phyloP scores from a whole-genome alignment of 2,797 vertebrate species.

The Sandelia bainsii region DNA sequence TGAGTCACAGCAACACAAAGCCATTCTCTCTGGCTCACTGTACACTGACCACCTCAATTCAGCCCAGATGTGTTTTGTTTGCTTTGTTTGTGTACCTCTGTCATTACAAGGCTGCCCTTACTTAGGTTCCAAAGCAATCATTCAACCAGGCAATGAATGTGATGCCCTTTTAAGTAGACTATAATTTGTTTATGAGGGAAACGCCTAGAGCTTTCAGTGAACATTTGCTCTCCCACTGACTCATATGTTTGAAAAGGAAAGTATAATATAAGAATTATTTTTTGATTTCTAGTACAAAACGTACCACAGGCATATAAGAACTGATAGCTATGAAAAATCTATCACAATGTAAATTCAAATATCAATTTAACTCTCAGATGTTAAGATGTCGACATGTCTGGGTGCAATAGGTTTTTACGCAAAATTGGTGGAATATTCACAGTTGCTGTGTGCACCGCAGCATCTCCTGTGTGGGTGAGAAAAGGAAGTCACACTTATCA shows the following conservation, averaged over 20 bases:
- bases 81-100: constrained; percentile 69
- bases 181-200: constrained; percentile 63
- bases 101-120: constrained; percentile 66
- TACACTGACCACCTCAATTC: constrained; percentile 58
- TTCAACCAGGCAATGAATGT: constrained; percentile 58
- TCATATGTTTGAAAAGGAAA: constrained; percentile 21
- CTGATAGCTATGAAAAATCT: not conserved
- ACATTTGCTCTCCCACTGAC: constrained; percentile 35
- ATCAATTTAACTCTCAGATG: constrained; percentile 20
- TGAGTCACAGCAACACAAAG: constrained; percentile 72
- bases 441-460: constrained; percentile 59
- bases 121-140: constrained; percentile 60
- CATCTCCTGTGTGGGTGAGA: constrained; percentile 74
- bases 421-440: constrained; percentile 63
- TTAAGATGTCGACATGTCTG: constrained; percentile 25
- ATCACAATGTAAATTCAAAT: constrained; percentile 2
- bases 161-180: constrained; percentile 58
- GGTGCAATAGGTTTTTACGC: constrained; percentile 39
- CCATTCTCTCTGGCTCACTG: constrained; percentile 51
- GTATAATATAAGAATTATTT: constrained; percentile 12
- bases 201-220: constrained; percentile 42
- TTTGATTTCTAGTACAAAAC: constrained; percentile 15
- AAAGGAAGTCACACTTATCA: constrained; percentile 80
- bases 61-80: constrained; percentile 69
- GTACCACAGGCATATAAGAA: not conserved